These are phyloP conservation scores for Caenorhabditis sp. DNA, from an alignment of 2,888 invertebrate genomes.

Conservation along the genomic window DNA sequence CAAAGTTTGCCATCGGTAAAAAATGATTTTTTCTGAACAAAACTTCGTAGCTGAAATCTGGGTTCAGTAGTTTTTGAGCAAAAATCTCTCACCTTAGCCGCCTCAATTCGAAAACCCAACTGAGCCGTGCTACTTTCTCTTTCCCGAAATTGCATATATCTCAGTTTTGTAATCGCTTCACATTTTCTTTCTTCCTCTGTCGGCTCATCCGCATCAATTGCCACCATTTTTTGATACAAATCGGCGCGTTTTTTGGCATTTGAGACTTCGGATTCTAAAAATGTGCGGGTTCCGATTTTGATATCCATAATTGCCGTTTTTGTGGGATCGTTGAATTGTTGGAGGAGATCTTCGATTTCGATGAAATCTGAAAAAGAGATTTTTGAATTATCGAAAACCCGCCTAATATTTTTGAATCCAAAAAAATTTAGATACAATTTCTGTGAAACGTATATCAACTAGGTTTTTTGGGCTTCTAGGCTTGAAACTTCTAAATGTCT, in stretches of 20 bases:
- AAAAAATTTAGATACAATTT: too few relatives aligned
- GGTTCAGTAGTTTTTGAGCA: too few relatives aligned
- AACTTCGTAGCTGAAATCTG: too few relatives aligned
- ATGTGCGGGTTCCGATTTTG: slow-evolving; percentile 92
- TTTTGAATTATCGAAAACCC: too few relatives aligned
- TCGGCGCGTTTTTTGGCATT: slow-evolving; percentile 85
- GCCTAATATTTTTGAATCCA: too few relatives aligned
- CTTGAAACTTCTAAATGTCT: too few relatives aligned
- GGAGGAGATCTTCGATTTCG: slow-evolving; percentile 90
- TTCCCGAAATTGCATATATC: slow-evolving; percentile 95
- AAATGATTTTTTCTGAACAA: neutral
- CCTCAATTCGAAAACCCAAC: slow-evolving; percentile 94
- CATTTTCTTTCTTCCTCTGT: slow-evolving; percentile 82
- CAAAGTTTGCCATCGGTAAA: too few relatives aligned
- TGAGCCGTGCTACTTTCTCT: slow-evolving; percentile 89
- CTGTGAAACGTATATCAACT: too few relatives aligned
- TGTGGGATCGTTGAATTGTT: slow-evolving; percentile 86
- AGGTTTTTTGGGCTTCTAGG: too few relatives aligned
- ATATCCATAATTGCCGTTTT: slow-evolving; percentile 97
- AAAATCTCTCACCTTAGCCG: slow-evolving; percentile 79
- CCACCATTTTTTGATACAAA: slow-evolving; percentile 93
- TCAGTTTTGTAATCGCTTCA: slow-evolving; percentile 83
- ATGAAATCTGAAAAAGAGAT: slow-evolving; percentile 78
- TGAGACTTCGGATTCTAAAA: slow-evolving; percentile 91
- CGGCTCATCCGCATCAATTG: slow-evolving; percentile 86